Percentiles rank a stretch among this genome's conserved stretches.
phyloP scores from a whole-genome alignment of 2,113 vertebrate genomes.

The Cryptotis parvus region DNA sequence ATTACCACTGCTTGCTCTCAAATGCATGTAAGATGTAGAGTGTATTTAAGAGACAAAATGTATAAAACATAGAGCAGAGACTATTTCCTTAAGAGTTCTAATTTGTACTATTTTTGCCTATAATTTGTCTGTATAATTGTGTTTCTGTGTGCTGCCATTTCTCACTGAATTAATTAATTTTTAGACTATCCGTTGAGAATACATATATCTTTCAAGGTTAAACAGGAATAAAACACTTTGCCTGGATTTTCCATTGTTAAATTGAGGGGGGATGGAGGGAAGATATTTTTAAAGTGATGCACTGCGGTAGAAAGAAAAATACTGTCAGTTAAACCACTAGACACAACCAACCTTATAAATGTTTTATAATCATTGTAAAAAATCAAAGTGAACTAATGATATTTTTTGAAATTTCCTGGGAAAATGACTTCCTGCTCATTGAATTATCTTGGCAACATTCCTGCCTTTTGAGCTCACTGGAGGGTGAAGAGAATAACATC shows the following conservation, averaged over 20 bases:
- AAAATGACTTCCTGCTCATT: slow-evolving; percentile 66
- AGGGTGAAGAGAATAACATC: slow-evolving; percentile 55
- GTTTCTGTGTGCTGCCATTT: slow-evolving; percentile 56
- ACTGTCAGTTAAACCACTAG: slow-evolving; percentile 32
- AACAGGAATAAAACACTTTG: slow-evolving; percentile 59
- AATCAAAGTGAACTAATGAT: slow-evolving; percentile 68
- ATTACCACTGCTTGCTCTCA: not conserved
- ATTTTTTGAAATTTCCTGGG: slow-evolving; percentile 64
- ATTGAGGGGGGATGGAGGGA: not conserved
- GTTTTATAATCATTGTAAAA: slow-evolving; percentile 69
- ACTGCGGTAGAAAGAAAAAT: not conserved
- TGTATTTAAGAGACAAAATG: not conserved
- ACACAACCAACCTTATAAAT: slow-evolving; percentile 57
- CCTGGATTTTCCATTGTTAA: slow-evolving; percentile 61
- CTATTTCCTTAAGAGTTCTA: slow-evolving; percentile 34
- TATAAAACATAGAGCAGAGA: not conserved
- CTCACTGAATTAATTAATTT: slow-evolving; percentile 72
- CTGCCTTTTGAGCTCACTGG: slow-evolving; percentile 55
- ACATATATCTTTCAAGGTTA: slow-evolving; percentile 73
- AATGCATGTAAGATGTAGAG: not conserved
- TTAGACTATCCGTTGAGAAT: slow-evolving; percentile 62
- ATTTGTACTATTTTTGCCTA: slow-evolving; percentile 41
- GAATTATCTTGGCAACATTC: slow-evolving; percentile 70
- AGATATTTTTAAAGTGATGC: slow-evolving; percentile 41
- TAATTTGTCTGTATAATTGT: slow-evolving; percentile 47